Evolutionary conservation across 2,113 vertebrate species (phyloP).

Genomic region (Pedionomus torquatus): DNA sequence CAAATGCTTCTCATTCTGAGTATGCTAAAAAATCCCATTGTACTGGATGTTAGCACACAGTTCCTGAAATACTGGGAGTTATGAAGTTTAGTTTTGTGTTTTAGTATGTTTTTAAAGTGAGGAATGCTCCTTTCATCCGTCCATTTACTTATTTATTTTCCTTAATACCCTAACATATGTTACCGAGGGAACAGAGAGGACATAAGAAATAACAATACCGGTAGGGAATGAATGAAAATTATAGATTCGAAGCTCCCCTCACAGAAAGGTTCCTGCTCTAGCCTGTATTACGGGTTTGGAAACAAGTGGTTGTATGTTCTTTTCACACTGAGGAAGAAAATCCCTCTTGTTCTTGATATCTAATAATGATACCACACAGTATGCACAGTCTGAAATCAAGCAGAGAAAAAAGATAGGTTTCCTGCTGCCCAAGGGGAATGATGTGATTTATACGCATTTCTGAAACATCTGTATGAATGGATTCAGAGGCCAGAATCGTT

Average conservation of each 20-base stretch:
- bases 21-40: background rate
- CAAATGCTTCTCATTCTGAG: background rate
- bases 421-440: background rate
- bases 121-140: background rate
- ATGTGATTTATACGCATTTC: background rate
- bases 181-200: background rate
- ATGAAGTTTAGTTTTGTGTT: background rate
- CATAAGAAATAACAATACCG: constrained; percentile 6
- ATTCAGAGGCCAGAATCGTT: background rate
- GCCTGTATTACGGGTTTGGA: constrained; percentile 29
- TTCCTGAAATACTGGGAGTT: background rate
- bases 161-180: background rate
- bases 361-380: constrained; percentile 36
- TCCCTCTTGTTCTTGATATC: constrained; percentile 18
- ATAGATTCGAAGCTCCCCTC: background rate
- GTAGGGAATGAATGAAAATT: constrained; percentile 41
- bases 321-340: constrained; percentile 65
- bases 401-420: constrained; percentile 45
- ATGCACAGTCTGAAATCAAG: constrained; percentile 47
- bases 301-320: constrained; percentile 58
- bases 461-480: background rate
- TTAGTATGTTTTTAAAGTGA: background rate
- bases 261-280: constrained; percentile 6
- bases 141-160: background rate
- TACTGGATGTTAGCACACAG: background rate